phyloP scores from a whole-genome alignment of 2,113 vertebrate genomes.

The Dendrocopos noguchii region DNA sequence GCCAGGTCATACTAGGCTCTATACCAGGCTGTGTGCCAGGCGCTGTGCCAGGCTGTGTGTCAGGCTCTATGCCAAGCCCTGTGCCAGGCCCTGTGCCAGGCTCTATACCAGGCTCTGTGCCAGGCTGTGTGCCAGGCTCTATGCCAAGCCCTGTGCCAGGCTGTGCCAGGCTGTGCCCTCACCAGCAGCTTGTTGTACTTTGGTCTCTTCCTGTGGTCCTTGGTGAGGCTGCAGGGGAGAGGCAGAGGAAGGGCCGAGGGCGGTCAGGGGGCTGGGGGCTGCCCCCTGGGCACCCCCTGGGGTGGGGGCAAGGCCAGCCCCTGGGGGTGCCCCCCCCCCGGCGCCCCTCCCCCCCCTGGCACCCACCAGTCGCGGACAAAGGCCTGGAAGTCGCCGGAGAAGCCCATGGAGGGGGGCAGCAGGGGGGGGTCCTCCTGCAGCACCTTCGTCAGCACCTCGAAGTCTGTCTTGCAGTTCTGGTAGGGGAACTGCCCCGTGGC shows the following conservation, averaged over 20 bases:
- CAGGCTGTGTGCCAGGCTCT: no score
- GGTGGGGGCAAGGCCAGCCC: no score
- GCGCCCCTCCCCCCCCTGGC: not conserved
- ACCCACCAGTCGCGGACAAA: not conserved
- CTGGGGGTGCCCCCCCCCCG: no score
- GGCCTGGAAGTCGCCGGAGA: not conserved
- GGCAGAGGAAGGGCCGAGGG: no score
- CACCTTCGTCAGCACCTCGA: not conserved
- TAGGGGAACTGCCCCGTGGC: not conserved
- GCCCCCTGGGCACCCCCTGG: no score
- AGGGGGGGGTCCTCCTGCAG: not conserved
- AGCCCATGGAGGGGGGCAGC: not conserved
- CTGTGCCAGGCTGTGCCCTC: not conserved
- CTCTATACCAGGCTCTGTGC: no score
- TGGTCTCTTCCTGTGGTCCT: not conserved
- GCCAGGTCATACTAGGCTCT: no score
- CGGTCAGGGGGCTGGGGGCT: not conserved
- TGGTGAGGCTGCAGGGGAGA: not conserved
- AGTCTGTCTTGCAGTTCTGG: not conserved
- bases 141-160: no score
- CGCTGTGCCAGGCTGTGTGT: no score
- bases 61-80: no score
- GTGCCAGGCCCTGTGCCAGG: no score
- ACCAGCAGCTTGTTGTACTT: not conserved
- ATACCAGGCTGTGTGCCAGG: no score